Evolutionary conservation across 2,888 invertebrate species (phyloP), one percentile per base, ranked within the genome.

Genomic region (Ptychoptera albimana): DNA sequence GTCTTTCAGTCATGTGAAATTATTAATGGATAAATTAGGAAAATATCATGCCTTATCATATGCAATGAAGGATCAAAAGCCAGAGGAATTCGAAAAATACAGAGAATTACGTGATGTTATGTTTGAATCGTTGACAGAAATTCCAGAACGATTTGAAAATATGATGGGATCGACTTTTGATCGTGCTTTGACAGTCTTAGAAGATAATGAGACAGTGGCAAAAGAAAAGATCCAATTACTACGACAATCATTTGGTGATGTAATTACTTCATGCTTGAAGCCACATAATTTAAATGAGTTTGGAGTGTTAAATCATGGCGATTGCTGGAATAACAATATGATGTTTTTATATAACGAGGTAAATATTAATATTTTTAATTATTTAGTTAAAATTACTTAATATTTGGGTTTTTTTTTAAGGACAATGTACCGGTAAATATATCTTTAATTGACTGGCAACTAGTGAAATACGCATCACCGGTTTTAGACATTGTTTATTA

Each of bases 11-110:
- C 58, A 63, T 49, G 60, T 65, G 2, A 57, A 57, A 13, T 50
- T 58, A 10, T 61, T 67, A 3, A 59, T 71, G 47, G 56, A 60
- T 43, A 58, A 61, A 7, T 59, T 70, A 36, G 71, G 64, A 9
- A 70, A 68, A 37, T 60, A 69, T 41, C 71, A 71, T 50, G 71
- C 70, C 0, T 53, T 68, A 5, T 68, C 69, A 2, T 55, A 69
- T 44, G 68, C 68, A 1, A 52, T 66, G 10, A 57, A 61, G 46
- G 54, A 56, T 37, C 56, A 58, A 47, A 47, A 50, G 4, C 53
- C 57, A 1, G 55, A 56, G 3, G 47, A 49, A 12, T 41, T 61
- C 12, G 37, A 44, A 2, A 48, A 51, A 15, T 57, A 54, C 16
- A 51, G 50, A 38, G 30, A 39, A 10, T 11, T 39, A 2, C 13